Evolutionary conservation across 2,113 vertebrate genomes (phyloP), one percentile per base, ranked within the genome.

Genomic region (Potamarius usumacintae): DNA sequence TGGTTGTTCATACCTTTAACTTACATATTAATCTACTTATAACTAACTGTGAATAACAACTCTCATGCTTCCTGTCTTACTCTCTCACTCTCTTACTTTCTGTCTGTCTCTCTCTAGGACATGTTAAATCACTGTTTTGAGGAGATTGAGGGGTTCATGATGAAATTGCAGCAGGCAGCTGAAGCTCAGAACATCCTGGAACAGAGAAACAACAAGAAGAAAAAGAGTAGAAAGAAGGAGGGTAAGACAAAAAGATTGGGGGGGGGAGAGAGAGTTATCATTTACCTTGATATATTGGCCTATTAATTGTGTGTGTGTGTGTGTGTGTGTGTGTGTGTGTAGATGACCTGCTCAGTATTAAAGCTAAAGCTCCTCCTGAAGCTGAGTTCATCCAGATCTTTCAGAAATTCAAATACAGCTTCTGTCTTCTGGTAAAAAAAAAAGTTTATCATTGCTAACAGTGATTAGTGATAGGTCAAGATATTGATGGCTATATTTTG

Each of bases 381-480:
- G 96, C 94, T 6, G 96, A 98, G 82, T 98, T 96, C 88, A 65
- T 92, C 0, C 94, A 96, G 1, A 93, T 96, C 89, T 96, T 97
- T 85, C 96, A 96, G 93, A 98, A 98, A 89, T 96, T 97, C 85
- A 98, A 97, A 89, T 98, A 98, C 72, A 94, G 95, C 94, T 97
- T 98, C 93, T 95, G 96, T 86, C 92, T 98, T 20, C 90, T 98
- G 96, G 97, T 98, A 92, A 84, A 34, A 78, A 81, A 4, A 42
- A 42, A 42, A 42, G 42, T 42, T 42, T 42, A 42, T 42, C 42
- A 42, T 42, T 42, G 42, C 42, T 42, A 42, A 42, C 42, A 42
- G 4, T 42, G 42, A 42, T 42, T 42, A 3, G 42, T 42, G 42
- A 42, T 3, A 53, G 60, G 42, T n/a, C 62, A 0, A 17, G 9